These are phyloP conservation scores for Zaprionus tsacasi DNA, from an alignment of 1,140 invertebrate species.

Conservation along the genomic window DNA sequence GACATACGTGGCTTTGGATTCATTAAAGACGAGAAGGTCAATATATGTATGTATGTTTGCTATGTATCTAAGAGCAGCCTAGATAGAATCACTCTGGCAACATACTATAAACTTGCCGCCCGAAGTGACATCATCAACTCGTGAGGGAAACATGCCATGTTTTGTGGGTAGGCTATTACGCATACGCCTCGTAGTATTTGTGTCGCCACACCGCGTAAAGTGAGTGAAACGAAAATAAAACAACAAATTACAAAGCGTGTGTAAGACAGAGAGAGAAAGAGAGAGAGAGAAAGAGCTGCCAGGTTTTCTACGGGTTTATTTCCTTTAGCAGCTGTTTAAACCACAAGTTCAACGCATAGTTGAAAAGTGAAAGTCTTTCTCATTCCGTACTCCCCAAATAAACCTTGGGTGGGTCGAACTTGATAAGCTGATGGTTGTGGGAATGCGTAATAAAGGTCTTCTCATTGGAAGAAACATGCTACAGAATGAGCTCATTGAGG, in stretches of 20 bases:
- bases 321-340: constrained; percentile 36
- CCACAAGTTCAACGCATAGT: constrained; percentile 52
- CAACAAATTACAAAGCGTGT: background rate
- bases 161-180: constrained; percentile 40
- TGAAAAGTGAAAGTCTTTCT: constrained; percentile 66
- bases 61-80: background rate
- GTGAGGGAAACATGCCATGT: constrained; percentile 34
- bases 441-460: constrained; percentile 38
- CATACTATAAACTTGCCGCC: constrained; percentile 33
- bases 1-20: background rate
- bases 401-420: constrained; percentile 10
- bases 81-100: background rate
- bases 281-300: constrained; percentile 1
- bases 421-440: constrained; percentile 38
- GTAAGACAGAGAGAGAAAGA: background rate
- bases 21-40: constrained; percentile 36
- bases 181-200: constrained; percentile 57
- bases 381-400: background rate
- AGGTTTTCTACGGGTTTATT: constrained; percentile 55
- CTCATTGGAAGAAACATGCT: constrained; percentile 13
- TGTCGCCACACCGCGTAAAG: constrained; percentile 44
- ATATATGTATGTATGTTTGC: background rate
- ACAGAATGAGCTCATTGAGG: constrained; percentile 62
- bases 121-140: constrained; percentile 60
- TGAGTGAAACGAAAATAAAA: constrained; percentile 21